Evolutionary conservation across 2,888 invertebrate genomes (phyloP), one percentile per base, ranked within the genome.

Genomic region (Phyllotreta striolata): DNA sequence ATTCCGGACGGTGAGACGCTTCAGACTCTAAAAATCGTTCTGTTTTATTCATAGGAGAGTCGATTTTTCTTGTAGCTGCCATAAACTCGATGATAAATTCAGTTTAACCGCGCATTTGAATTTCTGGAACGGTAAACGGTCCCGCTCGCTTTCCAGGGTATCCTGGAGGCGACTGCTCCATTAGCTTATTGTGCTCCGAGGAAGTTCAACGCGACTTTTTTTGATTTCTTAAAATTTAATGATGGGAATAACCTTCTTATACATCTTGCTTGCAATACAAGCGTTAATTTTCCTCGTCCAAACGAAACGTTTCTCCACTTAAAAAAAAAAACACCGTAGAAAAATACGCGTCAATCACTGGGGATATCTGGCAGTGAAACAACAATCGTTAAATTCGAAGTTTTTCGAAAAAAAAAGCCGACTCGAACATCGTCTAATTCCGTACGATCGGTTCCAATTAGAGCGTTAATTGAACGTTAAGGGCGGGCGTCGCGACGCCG

Each of bases 1-100:
- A 79, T 80, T 79, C 77, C 72, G 69, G 70, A 72, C 72, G 73
- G 74, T 70, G 75, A 74, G 72, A 73, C 76, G 75, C 75, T 73
- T 70, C 77, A 70, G 76, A 73, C 77, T 77, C 75, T 76, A 77
- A 78, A 78, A 78, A 79, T 79, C 78, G 76, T 77, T 77, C 72
- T 79, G 78, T 79, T 80, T 80, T 80, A 80, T 80, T 80, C 80
- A 80, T 80, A 77, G 75, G 72, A 75, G 66, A 77, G 77, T 77
- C 78, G 77, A 78, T 78, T 77, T 75, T 73, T 73, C 74, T 74
- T 74, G 75, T 72, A 71, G 74, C 74, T 74, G 74, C 76, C 76
- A 75, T 78, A 78, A 78, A 78, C 77, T 74, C 71, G 74, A 72
- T 74, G 75, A 76, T 75, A 75, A 75, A 74, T 75, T 74, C 73